Evolutionary conservation across 2,113 vertebrate species (phyloP), one percentile per base, ranked within the genome.

Genomic region (Scatophagus argus): DNA sequence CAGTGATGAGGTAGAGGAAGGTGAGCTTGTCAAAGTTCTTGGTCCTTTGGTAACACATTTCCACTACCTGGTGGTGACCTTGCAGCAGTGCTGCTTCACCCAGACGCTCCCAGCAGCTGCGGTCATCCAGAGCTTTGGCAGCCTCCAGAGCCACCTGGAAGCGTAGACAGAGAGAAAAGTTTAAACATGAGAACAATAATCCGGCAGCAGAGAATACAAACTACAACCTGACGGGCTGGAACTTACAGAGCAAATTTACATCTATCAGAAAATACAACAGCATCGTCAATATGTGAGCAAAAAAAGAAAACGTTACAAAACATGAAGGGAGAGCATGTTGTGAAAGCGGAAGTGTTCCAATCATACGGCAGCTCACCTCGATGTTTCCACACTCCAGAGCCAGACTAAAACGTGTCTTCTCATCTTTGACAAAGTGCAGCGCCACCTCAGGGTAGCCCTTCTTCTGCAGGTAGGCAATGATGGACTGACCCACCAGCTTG

Each of bases 31-130:
- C 97, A 0, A 99, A 99, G 94, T 97, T 99, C 93, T 99, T 99
- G 91, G 97, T 99, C 82, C 98, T 96, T 89, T 99, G 98, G 90
- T 99, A 99, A 93, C 98, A 99, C 98, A 99, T 99, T 90, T 99
- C 98, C 89, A 99, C 98, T 0, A 99, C 97, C 95, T 99, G 98
- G 91, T 99, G 98, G 89, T 99, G 99, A 0, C 98, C 98, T 88
- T 99, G 98, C 21, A 99, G 94, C 81, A 99, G 89, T 0, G 98
- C 97, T 1, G 96, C 97, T 77, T 98, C 97, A 0, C 98, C 98
- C 80, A 99, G 94, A 65, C 97, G 97, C 89, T 99, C 97, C 98
- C 98, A 99, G 92, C 98, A 99, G 83, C 95, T 95, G 79, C 97
- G 96, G 82, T 99, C 97, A 39, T 99, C 98, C 84, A 99, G 93